Conservation (phyloP, 2,888 invertebrate species). For the Trypoxylon attenuatum region DNA sequence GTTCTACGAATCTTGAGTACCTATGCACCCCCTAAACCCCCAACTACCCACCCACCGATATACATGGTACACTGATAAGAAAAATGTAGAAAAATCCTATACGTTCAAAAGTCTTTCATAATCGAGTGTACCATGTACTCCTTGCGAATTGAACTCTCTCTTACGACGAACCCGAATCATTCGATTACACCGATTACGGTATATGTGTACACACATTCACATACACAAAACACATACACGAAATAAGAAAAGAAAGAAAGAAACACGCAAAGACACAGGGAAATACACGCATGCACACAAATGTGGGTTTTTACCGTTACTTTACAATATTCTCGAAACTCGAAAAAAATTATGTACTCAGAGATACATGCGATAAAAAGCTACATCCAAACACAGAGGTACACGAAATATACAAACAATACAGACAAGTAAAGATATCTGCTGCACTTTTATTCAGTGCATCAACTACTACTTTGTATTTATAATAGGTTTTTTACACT, state of each 20-base stretch:
- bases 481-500: constrained; percentile 22
- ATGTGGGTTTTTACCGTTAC: constrained; percentile 28
- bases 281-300: constrained; percentile 10
- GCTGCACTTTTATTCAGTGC: constrained; percentile 13
- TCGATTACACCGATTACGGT: constrained; percentile 5
- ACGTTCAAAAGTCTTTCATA: constrained; percentile 7
- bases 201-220: background rate
- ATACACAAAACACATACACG: too few species aligned
- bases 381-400: background rate
- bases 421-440: background rate
- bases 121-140: constrained; percentile 6
- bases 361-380: background rate
- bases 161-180: constrained; percentile 5
- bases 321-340: constrained; percentile 16
- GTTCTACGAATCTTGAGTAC: background rate
- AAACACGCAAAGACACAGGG: background rate
- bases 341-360: constrained; percentile 8
- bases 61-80: too few species aligned
- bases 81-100: constrained; percentile 2
- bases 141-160: constrained; percentile 4
- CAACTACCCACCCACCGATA: too few species aligned
- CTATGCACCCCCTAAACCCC: background rate
- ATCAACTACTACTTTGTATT: constrained; percentile 19
- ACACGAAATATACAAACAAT: background rate
- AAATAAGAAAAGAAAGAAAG: too few species aligned